phyloP scores from a whole-genome alignment of 2,113 vertebrate genomes.

The Hystrix cristata region DNA sequence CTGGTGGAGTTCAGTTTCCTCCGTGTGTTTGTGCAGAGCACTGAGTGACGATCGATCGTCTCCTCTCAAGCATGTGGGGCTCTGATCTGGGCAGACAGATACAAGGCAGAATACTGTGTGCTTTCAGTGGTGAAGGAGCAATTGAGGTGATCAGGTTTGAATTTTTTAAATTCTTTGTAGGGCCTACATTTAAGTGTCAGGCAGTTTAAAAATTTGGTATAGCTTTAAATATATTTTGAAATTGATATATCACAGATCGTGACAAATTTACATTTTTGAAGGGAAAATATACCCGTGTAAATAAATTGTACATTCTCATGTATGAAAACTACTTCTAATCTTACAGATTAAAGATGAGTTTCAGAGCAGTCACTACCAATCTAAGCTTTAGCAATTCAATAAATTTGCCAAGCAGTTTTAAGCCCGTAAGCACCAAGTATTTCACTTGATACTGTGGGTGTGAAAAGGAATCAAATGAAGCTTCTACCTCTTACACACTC shows the following conservation, averaged over 20 bases:
- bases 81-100: not conserved
- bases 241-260: not conserved
- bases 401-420: constrained; percentile 32
- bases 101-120: not conserved
- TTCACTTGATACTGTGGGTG: not conserved
- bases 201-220: not conserved
- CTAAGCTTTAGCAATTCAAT: constrained; percentile 22
- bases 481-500: not conserved
- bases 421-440: not conserved
- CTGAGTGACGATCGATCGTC: not conserved
- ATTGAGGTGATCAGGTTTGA: not conserved
- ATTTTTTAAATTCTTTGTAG: not conserved
- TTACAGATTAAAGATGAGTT: not conserved
- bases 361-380: not conserved
- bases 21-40: not conserved
- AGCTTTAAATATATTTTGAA: constrained; percentile 35
- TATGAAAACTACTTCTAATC: constrained; percentile 16
- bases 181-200: constrained; percentile 4
- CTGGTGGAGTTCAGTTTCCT: not conserved
- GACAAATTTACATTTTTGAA: constrained; percentile 13
- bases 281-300: not conserved
- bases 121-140: not conserved
- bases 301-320: not conserved
- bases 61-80: not conserved
- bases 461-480: not conserved